phyloP scores from a whole-genome alignment of 2,888 invertebrate species.

The Anodontia alba region DNA sequence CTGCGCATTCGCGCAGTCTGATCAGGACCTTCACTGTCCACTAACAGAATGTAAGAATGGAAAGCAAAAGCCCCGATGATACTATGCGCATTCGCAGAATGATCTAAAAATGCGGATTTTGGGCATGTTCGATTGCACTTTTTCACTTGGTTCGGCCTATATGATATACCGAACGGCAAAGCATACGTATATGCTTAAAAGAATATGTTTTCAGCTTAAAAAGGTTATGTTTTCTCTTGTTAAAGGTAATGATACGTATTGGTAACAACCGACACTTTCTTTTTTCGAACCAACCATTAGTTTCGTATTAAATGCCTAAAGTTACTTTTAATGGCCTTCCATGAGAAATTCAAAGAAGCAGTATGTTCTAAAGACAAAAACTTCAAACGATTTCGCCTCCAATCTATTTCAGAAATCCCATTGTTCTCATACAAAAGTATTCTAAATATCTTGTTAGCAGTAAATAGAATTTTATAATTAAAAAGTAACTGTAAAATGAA shows the following conservation, averaged over 20 bases:
- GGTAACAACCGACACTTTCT: neutral
- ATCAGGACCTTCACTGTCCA: no score
- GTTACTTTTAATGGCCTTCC: neutral
- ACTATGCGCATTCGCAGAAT: no score
- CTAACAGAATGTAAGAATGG: no score
- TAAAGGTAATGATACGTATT: neutral
- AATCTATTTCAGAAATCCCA: neutral
- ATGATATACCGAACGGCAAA: no score
- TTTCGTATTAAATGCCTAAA: constrained; percentile 1
- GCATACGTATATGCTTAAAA: no score
- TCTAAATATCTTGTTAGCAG: constrained; percentile 1
- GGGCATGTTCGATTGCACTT: no score
- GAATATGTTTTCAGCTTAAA: no score
- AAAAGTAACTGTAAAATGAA: constrained; percentile 17
- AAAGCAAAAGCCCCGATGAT: no score
- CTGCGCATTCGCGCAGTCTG: no score
- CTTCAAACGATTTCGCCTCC: neutral
- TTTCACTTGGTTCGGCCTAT: no score
- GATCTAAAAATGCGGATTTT: no score
- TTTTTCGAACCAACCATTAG: neutral
- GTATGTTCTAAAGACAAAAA: neutral
- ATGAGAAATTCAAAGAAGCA: neutral
- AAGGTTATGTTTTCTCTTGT: no score
- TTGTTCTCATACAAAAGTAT: neutral
- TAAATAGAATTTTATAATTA: constrained; percentile 5